Evolutionary conservation across 2,113 vertebrate genomes (phyloP).

Genomic region (Plecotus auritus): DNA sequence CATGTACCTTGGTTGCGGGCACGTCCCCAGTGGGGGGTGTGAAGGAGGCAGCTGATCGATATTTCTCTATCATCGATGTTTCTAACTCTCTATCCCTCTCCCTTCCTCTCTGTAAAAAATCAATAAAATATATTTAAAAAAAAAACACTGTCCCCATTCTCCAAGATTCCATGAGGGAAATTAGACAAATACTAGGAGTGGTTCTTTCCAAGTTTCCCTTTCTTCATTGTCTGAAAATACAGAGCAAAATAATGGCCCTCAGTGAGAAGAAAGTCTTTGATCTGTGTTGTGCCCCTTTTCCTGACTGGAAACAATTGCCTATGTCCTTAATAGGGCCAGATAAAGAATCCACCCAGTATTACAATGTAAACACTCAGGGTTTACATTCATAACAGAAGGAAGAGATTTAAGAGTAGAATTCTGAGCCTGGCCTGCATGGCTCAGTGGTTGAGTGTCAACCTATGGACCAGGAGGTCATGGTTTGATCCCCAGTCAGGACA

Average conservation of each 20-base stretch:
- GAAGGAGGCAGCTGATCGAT: too few species aligned
- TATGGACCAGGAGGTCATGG: too few species aligned
- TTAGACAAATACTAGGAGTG: background rate
- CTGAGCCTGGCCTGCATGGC: background rate
- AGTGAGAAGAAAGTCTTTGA: background rate
- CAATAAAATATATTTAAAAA: too few species aligned
- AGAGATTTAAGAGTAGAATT: background rate
- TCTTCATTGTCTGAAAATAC: background rate
- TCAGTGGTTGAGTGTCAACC: too few species aligned
- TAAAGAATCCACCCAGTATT: background rate
- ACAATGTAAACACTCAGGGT: background rate
- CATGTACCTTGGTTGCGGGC: too few species aligned
- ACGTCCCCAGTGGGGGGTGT: too few species aligned
- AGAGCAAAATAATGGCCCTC: background rate
- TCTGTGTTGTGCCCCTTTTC: background rate
- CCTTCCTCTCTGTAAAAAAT: too few species aligned
- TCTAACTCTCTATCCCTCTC: too few species aligned
- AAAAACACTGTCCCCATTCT: background rate
- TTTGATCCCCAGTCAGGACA: too few species aligned
- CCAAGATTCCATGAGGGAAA: background rate
- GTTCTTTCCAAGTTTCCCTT: background rate
- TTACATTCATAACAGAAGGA: background rate
- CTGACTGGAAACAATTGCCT: background rate
- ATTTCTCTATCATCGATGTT: too few species aligned
- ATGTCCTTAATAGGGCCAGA: background rate